Evolutionary conservation across 2,113 vertebrate genomes (phyloP), one percentile per base, ranked within the genome.

Genomic region (Chelonoidis abingdonii): DNA sequence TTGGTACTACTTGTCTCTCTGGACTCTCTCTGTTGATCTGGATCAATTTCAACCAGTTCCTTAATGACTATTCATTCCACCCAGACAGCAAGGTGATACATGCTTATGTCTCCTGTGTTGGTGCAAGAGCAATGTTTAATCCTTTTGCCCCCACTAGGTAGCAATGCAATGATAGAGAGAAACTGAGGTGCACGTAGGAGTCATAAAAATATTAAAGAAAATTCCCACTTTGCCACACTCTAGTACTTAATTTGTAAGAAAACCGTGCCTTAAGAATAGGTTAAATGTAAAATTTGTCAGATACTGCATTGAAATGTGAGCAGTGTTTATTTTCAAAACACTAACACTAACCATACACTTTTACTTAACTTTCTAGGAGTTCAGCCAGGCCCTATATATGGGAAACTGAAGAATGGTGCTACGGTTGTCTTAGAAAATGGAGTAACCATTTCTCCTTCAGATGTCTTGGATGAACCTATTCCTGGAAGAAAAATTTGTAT

Each of bases 401-500:
- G 99, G 3, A 97, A 97, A 8, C 98, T 99, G 92, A 99, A 99
- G 98, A 98, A 98, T 0, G 99, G 99, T 1, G 81, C 98, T 7
- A 82, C 98, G 0, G 47, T 99, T 0, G 98, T 98, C 2, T 97
- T 99, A 27, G 98, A 98, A 24, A 98, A 83, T 1, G 99, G 99
- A 1, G 93, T 88, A 0, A 97, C 95, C 0, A 10, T 99, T 31
- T 98, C 54, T 49, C 98, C 99, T 0, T 50, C 41, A 0, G 99
- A 99, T 0, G 99, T 99, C 22, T 89, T 99, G 90, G 99, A 98
- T 25, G 97, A 97, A 3, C 96, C 98, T 2, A 14, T 99, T 5
- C 98, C 98, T 2, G 99, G 99, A 50, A 98, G 99, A 80, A 99
- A 99, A 96, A 90, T 99, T 24, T 99, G 99, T 84, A 98, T 99